These are phyloP conservation scores for Scelioninae gen. 1 DNA, from an alignment of 2,888 invertebrate species.

Conservation along the genomic window DNA sequence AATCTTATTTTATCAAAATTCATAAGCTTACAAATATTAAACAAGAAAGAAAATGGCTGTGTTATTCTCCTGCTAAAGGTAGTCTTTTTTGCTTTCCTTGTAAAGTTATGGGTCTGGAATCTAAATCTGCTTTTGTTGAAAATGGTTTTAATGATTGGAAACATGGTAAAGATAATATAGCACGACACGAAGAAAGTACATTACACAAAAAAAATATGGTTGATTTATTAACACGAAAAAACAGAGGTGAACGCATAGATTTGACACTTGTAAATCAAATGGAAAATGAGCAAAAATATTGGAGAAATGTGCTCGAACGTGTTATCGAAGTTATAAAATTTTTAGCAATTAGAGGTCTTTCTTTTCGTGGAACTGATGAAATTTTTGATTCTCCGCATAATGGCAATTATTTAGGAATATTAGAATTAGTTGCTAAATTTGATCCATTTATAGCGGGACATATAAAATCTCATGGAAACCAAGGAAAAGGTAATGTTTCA, in stretches of 20 bases:
- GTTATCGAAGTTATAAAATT: slow-evolving; percentile 49
- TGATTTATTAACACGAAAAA: slow-evolving; percentile 41
- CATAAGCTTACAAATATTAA: slow-evolving; percentile 15
- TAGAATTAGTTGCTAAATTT: slow-evolving; percentile 75
- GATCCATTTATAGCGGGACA: slow-evolving; percentile 71
- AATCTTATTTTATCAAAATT: slow-evolving; percentile 12
- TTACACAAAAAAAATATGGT: slow-evolving; percentile 53
- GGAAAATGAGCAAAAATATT: slow-evolving; percentile 48
- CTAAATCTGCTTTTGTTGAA: background rate
- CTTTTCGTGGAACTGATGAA: slow-evolving; percentile 43
- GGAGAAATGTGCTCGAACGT: slow-evolving; percentile 41
- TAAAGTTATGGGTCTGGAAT: background rate
- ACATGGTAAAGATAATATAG: background rate
- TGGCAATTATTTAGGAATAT: slow-evolving; percentile 75
- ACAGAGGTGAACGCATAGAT: slow-evolving; percentile 55
- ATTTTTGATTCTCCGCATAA: slow-evolving; percentile 63
- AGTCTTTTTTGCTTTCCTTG: slow-evolving; percentile 19
- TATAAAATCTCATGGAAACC: background rate
- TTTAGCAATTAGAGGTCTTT: slow-evolving; percentile 50
- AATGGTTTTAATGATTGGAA: slow-evolving; percentile 18
- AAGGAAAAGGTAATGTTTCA: background rate
- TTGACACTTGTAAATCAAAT: slow-evolving; percentile 25
- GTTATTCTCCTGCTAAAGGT: slow-evolving; percentile 19
- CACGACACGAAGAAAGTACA: slow-evolving; percentile 18
- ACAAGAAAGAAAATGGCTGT: slow-evolving; percentile 22